A percentile compares a stretch with the other conserved stretches of the same genome.
Conservation (phyloP, 92 coral and sea anemone species). For the Scolanthus callimorphus region DNA sequence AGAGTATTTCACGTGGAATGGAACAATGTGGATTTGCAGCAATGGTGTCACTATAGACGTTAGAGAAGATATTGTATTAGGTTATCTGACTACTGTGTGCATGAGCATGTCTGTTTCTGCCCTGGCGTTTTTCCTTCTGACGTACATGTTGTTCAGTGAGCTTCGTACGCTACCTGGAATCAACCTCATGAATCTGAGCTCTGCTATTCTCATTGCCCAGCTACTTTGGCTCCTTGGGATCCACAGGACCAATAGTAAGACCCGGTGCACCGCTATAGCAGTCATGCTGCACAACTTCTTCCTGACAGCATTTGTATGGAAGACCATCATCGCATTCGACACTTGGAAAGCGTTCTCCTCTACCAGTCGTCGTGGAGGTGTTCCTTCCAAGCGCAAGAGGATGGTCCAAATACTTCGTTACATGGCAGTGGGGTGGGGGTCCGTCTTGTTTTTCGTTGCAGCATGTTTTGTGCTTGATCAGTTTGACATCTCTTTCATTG, state of each 20-base stretch:
- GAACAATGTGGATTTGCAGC: constrained; percentile 40
- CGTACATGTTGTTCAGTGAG: constrained; percentile 48
- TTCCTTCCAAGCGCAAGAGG: constrained; percentile 19
- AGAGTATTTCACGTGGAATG: constrained; percentile 16
- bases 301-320: constrained; percentile 54
- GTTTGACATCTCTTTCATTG: constrained; percentile 25
- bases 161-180: constrained; percentile 63
- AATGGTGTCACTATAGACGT: background rate
- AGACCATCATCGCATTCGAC: constrained; percentile 55
- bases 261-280: constrained; percentile 35
- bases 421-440: constrained; percentile 61
- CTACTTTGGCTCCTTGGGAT: constrained; percentile 38
- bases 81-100: constrained; percentile 7
- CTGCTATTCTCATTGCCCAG: constrained; percentile 30
- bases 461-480: constrained; percentile 35
- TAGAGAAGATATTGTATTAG: background rate
- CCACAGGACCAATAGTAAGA: constrained; percentile 19
- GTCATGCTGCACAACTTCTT: constrained; percentile 35
- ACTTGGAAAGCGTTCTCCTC: constrained; percentile 52
- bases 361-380: constrained; percentile 12
- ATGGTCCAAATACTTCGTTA: constrained; percentile 27
- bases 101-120: constrained; percentile 23
- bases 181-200: constrained; percentile 40
- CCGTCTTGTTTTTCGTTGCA: constrained; percentile 27
- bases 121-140: constrained; percentile 36